Evolutionary conservation across 2,797 vertebrate species (phyloP), one percentile per base, ranked within the genome.

Genomic region (Caiman crocodilus): DNA sequence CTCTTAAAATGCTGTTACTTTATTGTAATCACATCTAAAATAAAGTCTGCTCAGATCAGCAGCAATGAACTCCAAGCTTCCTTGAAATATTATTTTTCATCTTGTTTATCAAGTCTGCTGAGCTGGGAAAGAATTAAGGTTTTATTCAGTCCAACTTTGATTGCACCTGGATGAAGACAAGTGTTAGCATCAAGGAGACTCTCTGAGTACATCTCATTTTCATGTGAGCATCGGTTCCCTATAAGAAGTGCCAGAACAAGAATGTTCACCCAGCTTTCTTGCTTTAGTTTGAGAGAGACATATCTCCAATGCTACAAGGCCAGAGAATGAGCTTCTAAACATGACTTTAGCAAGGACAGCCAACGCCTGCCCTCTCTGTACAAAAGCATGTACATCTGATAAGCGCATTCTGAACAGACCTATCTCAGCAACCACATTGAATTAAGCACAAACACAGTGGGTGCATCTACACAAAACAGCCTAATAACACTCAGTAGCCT

Each of bases 41-140:
- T 76, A 84, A 1, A 74, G 69, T 76, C 80, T 75, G 57, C 56
- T 94, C 90, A 76, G 82, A 14, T 35, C 55, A 55, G 87, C 79
- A 79, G 84, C 58, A 88, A 23, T 57, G 79, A 91, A 95, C 91
- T 21, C 30, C 28, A 76, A 84, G 18, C 60, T 85, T 64, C 76
- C 76, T 94, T 92, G 80, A 76, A 90, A 91, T 84, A 92, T 69
- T 5, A 78, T 85, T 87, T 97, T 96, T 93, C 89, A 59, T 90
- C 84, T 88, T 90, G 32, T 94, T 95, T 89, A 74, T 83, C 65
- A 83, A 57, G 57, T 64, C 76, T 84, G 76, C 84, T 82, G 87
- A 87, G 78, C 78, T 93, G 80, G 60, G 13, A 14, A 89, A 87
- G 93, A 94, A 85, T 80, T 82, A 82, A 91, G 67, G 28, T 91